Evolutionary conservation across 2,797 vertebrate genomes (phyloP).

Genomic region (Crypturellus tataupa): DNA sequence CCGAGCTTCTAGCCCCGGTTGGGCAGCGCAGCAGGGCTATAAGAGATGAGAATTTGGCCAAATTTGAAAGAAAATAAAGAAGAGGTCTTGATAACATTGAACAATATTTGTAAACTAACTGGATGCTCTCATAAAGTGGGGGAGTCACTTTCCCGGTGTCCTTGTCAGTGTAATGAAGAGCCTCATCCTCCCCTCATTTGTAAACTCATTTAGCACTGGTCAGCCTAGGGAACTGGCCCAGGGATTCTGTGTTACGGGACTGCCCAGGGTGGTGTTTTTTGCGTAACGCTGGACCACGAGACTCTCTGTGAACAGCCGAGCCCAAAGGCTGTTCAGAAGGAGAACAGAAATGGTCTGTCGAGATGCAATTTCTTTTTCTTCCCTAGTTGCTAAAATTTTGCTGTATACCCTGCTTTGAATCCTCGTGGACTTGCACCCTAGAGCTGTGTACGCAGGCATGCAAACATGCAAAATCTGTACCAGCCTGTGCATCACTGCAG

Average conservation of each 20-base stretch:
- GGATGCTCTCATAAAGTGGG: neutral
- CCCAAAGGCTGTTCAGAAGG: neutral
- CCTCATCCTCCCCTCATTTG: neutral
- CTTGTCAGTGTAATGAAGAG: neutral
- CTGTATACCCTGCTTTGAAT: neutral
- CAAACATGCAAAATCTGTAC: neutral
- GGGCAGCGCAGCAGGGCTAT: neutral
- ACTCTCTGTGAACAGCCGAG: neutral
- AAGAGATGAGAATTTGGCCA: neutral
- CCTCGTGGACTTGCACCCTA: neutral
- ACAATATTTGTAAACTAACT: neutral
- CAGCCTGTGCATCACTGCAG: accelerated
- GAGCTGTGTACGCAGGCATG: no score
- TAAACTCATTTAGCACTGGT: neutral
- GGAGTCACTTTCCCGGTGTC: neutral
- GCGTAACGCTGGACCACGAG: accelerated
- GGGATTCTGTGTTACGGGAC: neutral
- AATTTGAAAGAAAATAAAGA: neutral
- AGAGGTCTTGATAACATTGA: neutral
- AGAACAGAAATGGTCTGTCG: neutral
- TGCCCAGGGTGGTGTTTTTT: neutral
- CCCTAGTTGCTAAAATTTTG: neutral
- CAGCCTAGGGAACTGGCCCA: neutral
- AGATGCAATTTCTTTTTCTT: neutral
- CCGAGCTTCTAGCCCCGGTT: neutral